Evolutionary conservation across 2,888 invertebrate species (phyloP).

Genomic region (Melitaea athalia): DNA sequence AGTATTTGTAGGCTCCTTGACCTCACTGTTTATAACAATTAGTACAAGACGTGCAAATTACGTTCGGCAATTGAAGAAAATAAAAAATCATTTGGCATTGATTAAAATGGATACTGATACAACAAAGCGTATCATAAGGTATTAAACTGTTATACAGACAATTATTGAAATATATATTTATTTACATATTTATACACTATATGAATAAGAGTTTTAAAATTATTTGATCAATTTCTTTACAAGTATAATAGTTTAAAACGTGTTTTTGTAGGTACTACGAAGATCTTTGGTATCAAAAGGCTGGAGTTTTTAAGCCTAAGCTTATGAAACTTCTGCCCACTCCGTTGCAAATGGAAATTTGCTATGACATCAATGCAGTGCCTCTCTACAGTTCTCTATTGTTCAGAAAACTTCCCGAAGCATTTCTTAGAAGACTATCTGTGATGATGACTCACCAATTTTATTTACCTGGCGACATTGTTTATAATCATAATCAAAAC

Average conservation of each 20-base stretch:
- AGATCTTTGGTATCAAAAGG: constrained; percentile 79
- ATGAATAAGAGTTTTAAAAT: neutral
- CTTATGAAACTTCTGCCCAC: constrained; percentile 68
- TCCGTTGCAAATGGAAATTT: constrained; percentile 78
- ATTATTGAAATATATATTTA: no score
- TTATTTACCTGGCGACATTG: constrained; percentile 77
- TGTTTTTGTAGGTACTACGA: constrained; percentile 69
- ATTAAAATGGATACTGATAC: constrained; percentile 71
- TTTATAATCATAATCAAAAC: constrained; percentile 75
- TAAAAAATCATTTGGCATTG: constrained; percentile 68
- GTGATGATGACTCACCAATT: constrained; percentile 78
- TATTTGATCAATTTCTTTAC: neutral
- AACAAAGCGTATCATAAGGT: constrained; percentile 70
- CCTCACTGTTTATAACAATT: constrained; percentile 77
- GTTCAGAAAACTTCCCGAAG: constrained; percentile 78
- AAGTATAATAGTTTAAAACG: neutral
- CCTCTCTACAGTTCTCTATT: constrained; percentile 76
- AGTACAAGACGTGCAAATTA: constrained; percentile 73
- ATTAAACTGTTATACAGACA: constrained; percentile 14
- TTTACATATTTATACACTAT: neutral
- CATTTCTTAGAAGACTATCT: constrained; percentile 77
- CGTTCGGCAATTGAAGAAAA: constrained; percentile 68
- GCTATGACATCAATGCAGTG: constrained; percentile 77
- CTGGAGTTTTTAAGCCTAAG: constrained; percentile 74
- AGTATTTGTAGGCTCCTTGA: constrained; percentile 77